These are phyloP conservation scores for Myocastor coypus DNA, from an alignment of 2,113 vertebrate species.

Conservation along the genomic window DNA sequence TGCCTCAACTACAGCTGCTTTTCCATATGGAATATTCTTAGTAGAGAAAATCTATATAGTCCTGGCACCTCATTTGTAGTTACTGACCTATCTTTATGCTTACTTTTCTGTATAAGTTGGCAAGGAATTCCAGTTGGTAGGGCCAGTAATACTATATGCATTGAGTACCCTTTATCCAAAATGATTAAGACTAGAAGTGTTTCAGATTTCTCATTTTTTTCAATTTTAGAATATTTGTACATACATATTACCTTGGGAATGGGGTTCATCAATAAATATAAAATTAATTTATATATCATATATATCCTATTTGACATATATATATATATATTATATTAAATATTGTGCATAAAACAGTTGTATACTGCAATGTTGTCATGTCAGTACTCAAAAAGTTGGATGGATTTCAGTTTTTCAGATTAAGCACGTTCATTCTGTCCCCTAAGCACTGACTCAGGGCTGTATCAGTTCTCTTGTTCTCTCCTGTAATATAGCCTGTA, in stretches of 20 bases:
- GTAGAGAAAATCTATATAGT: conserved; percentile 14
- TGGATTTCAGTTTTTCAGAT: not conserved
- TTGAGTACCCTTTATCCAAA: not conserved
- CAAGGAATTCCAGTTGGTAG: conserved; percentile 41
- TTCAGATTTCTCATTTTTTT: not conserved
- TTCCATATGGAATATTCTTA: conserved; percentile 43
- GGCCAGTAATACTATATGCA: not conserved
- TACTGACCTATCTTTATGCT: not conserved
- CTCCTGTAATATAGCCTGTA: conserved; percentile 33
- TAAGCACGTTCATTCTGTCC: not conserved
- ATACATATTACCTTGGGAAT: not conserved
- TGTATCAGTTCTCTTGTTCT: conserved; percentile 30
- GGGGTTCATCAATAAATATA: not conserved
- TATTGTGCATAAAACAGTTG: not conserved
- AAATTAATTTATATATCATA: not conserved
- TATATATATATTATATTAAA: not conserved
- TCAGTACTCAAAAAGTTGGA: not conserved
- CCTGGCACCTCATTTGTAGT: not conserved
- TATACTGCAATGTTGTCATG: not conserved
- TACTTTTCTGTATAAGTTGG: conserved; percentile 41
- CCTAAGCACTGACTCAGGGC: not conserved
- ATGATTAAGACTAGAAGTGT: not conserved
- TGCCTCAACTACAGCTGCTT: not conserved
- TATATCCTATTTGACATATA: not conserved
- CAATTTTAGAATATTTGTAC: not conserved